phyloP scores from a whole-genome alignment of 2,113 vertebrate species.

The Eudyptes chrysolophus region DNA sequence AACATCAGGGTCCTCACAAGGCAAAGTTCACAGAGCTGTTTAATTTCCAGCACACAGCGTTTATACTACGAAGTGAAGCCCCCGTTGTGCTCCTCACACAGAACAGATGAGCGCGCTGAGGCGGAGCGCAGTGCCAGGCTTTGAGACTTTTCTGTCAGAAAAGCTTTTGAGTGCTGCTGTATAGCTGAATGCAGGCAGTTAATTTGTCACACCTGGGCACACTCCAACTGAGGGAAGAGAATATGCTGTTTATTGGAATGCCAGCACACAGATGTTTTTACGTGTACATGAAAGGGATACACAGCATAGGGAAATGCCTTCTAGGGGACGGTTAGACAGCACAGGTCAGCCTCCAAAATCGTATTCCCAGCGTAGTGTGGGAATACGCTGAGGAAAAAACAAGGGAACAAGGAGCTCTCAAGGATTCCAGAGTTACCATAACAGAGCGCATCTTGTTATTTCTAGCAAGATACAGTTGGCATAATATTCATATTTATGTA shows the following conservation, averaged over 20 bases:
- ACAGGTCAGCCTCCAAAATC: fast-evolving
- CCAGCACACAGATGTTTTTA: background rate
- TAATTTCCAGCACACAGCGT: fast-evolving
- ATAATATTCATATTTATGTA: fast-evolving
- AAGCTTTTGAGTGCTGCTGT: background rate
- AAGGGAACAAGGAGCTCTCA: background rate
- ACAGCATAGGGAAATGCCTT: fast-evolving
- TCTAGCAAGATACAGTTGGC: background rate
- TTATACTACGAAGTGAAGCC: too few species aligned
- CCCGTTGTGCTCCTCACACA: background rate
- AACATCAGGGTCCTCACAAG: fast-evolving
- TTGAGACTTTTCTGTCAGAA: background rate
- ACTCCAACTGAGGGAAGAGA: fast-evolving
- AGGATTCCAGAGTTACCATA: too few species aligned
- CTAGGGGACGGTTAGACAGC: background rate
- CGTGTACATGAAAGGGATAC: fast-evolving
- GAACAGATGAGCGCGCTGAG: background rate
- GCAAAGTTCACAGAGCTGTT: too few species aligned
- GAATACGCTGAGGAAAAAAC: background rate
- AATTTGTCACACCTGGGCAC: background rate
- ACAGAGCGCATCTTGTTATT: fast-evolving
- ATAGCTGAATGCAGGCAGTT: too few species aligned
- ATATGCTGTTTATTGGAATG: background rate
- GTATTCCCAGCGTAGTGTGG: background rate
- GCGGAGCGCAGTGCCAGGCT: too few species aligned